A percentile compares a stretch with the other conserved stretches of the same genome.
These are phyloP conservation scores for Coranthus polyacanthus DNA, from an alignment of 2,797 vertebrate genomes.

Conservation along the genomic window DNA sequence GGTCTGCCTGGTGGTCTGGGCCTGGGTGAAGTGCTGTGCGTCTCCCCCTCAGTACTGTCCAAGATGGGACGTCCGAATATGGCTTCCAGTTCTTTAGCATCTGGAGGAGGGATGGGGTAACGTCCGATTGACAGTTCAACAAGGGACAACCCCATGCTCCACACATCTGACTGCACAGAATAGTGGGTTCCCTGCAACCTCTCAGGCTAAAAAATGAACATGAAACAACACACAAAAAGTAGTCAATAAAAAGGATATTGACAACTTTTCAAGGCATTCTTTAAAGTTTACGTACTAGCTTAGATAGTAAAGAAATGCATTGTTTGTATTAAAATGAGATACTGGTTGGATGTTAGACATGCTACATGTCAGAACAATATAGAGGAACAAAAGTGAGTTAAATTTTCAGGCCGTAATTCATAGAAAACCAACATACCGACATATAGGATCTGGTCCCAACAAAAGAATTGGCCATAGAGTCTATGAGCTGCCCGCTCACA, in stretches of 20 bases:
- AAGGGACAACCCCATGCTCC: constrained; percentile 93
- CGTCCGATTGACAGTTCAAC: constrained; percentile 91
- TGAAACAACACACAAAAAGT: constrained; percentile 3
- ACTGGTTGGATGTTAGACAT: background rate
- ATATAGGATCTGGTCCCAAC: constrained; percentile 95
- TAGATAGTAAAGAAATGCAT: no score
- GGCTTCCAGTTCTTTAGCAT: constrained; percentile 90
- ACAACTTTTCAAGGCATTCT: background rate
- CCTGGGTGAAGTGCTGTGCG: constrained; percentile 86
- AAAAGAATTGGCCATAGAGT: constrained; percentile 96
- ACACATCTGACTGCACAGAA: constrained; percentile 92
- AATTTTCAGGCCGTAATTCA: no score
- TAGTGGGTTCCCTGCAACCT: constrained; percentile 92
- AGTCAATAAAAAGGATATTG: background rate
- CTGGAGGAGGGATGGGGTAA: constrained; percentile 92
- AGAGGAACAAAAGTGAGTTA: background rate
- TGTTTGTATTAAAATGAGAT: background rate
- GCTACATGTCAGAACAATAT: background rate
- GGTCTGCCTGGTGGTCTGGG: constrained; percentile 84
- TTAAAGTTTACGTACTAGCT: background rate
- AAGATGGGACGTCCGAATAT: constrained; percentile 87
- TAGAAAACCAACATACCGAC: constrained; percentile 87
- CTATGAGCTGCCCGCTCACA: constrained; percentile 94
- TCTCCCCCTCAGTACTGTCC: constrained; percentile 82
- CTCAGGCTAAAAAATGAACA: constrained; percentile 84